Base-by-base conservation (phyloP, 2,113 vertebrate species). In the Galeopterus variegatus region DNA sequence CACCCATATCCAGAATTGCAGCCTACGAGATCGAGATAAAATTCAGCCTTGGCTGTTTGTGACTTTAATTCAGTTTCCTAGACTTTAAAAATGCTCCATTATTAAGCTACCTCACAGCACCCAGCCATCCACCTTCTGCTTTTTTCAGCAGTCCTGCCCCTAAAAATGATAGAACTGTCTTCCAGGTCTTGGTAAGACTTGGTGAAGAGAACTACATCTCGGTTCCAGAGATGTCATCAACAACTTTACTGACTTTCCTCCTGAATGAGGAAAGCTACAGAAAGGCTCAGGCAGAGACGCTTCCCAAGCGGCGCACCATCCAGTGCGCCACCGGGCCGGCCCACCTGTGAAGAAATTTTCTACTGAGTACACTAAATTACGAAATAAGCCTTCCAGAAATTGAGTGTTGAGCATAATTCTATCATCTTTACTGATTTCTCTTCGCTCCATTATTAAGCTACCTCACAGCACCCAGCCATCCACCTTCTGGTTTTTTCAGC, bases 11-110 rank as follows among this genome's bases (percentile, higher is more conserved):
- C 33, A 58, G 65, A 92, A 93, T n/a, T 88, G 84, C 5, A 83
- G 83, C 54, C 77, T 85, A 73, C 1, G 45, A 90, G 79, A 86
- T 5, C 36, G 12, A 96, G 65, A 1, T 94, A 56, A 86, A 86
- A 97, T 88, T 83, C 88, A 94, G 80, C 73, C 36, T 36, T 89
- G 31, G 75, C 28, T 62, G 83, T 85, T 50, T 69, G 45, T 23
- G 72, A 95, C 62, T 82, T n/a, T 79, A 85, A 70, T 41, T 79
- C 56, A 56, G n/a, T 24, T 76, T 94, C 36, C 80, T 90, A 41
- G 41, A 41, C 41, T 41, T 41, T 41, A 41, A 41, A 41, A 41
- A 41, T 41, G 41, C 41, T 41, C 41, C 41, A 41, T 41, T 41
- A 41, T 41, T 72, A 95, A 88, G 50, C 60, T 92, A 84, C 28